Conservation (phyloP, 2,888 invertebrate genomes). For the Drosophila anceps region DNA sequence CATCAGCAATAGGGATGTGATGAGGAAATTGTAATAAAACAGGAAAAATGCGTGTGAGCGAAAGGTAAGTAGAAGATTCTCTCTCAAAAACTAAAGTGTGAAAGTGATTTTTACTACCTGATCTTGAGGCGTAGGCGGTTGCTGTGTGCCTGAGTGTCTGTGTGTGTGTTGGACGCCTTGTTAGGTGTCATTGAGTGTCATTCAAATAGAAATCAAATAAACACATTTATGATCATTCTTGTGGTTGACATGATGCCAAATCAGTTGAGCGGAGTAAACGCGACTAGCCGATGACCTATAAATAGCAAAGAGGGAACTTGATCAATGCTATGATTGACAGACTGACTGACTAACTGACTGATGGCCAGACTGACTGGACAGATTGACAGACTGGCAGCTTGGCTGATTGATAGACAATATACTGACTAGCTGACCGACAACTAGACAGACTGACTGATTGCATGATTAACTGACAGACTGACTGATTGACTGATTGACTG, state of each 20-base stretch:
- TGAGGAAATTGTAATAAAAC: slow-evolving; percentile 46
- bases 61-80: slow-evolving; percentile 14
- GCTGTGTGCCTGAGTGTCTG: slow-evolving; percentile 3
- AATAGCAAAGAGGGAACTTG: neutral
- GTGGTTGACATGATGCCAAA: slow-evolving; percentile 50
- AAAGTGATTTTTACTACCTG: slow-evolving; percentile 79
- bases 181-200: slow-evolving; percentile 55
- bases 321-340: neutral
- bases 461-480: too few species aligned
- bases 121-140: slow-evolving; percentile 29
- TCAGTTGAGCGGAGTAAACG: neutral
- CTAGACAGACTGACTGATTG: too few species aligned
- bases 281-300: slow-evolving; percentile 1
- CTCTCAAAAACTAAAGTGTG: slow-evolving; percentile 47
- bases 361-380: neutral
- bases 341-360: too few species aligned
- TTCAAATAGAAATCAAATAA: slow-evolving; percentile 62
- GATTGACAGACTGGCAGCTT: neutral
- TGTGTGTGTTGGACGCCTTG: slow-evolving; percentile 20
- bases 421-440: too few species aligned
- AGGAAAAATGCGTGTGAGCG: slow-evolving; percentile 17
- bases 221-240: slow-evolving; percentile 68
- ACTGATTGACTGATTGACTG: neutral
- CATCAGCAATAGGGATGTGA: slow-evolving; percentile 32
- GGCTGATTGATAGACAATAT: neutral